Percentiles rank a stretch among this genome's conserved stretches.
phyloP scores from a whole-genome alignment of 2,888 invertebrate genomes.

The Trachelus stipa region DNA sequence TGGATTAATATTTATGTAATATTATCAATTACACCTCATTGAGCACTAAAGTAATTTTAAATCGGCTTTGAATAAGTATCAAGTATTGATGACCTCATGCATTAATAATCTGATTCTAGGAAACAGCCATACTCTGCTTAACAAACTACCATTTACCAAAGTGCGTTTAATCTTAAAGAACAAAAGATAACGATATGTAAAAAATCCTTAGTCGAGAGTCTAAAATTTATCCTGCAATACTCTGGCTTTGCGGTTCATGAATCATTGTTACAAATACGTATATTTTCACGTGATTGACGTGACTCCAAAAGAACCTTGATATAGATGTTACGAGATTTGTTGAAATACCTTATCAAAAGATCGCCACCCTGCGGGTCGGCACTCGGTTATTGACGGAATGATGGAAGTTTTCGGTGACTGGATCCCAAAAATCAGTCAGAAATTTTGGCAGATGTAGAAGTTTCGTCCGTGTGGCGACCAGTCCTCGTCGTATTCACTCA shows the following conservation, averaged over 20 bases:
- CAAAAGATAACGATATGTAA: neutral
- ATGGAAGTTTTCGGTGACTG: conserved; percentile 74
- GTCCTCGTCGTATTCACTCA: conserved; percentile 47
- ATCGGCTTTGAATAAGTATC: neutral
- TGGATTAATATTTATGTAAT: neutral
- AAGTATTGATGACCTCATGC: neutral
- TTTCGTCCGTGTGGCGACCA: conserved; percentile 46
- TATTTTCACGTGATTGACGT: neutral
- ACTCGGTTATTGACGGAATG: conserved; percentile 84
- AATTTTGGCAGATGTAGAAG: conserved; percentile 29
- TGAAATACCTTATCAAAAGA: conserved; percentile 53
- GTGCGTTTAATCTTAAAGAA: neutral
- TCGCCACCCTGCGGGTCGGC: conserved; percentile 85
- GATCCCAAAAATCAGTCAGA: conserved; percentile 66
- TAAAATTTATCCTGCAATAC: neutral
- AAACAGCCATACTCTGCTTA: neutral
- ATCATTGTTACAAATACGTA: neutral
- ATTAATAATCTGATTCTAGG: neutral
- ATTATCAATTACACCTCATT: neutral
- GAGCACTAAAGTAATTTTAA: neutral
- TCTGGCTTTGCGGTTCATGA: neutral
- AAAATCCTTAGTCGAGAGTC: neutral
- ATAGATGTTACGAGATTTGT: neutral
- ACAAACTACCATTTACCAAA: neutral
- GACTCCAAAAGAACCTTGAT: neutral